Evolutionary conservation across 2,888 invertebrate species (phyloP), one percentile per base, ranked within the genome.

Genomic region (Rhingia rostrata): DNA sequence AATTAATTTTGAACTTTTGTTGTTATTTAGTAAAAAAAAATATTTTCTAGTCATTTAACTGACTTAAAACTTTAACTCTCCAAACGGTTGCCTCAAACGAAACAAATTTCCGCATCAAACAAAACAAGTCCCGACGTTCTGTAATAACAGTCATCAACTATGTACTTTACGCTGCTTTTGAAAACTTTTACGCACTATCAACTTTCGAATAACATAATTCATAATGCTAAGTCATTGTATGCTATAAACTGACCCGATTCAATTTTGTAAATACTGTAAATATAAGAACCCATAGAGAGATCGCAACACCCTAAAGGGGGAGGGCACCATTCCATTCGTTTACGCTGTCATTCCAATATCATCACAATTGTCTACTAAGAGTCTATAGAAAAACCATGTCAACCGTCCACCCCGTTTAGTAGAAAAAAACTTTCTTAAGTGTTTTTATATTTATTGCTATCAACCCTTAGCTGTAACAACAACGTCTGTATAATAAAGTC

Each of bases 231-330:
- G 37, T 37, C 37, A 37, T 37, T 9, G 37, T 37, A 39, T 47
- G 47, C 47, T 30, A 51, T 51, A 5, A 51, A 51, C 22, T 53
- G 53, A 53, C 53, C 53, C 53, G 33, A 33, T 53, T 53, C 53
- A 53, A 53, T 53, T 53, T 33, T 53, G 32, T 33, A 53, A 33
- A 53, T 1, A 6, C 6, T 33, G 33, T 14, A n/a, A 33, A 33
- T 33, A 6, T 0, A 47, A 35, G 33, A 10, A 32, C 4, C 6
- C 12, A 32, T 33, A 53, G 2, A 30, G n/a, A 33, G 32, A 10
- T 53, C n/a, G n/a, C n/a, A 32, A 7, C 2, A 10, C 6, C 1
- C 9, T 7, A 32, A 7, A 47, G 7, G 6, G 6, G 4, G 5
- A 47, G 7, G 12, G 14, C 33, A 32, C n/a, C 33, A 2, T 6